These are phyloP conservation scores for Mormyrops boulengeri DNA, from an alignment of 2,797 vertebrate genomes.

Conservation along the genomic window DNA sequence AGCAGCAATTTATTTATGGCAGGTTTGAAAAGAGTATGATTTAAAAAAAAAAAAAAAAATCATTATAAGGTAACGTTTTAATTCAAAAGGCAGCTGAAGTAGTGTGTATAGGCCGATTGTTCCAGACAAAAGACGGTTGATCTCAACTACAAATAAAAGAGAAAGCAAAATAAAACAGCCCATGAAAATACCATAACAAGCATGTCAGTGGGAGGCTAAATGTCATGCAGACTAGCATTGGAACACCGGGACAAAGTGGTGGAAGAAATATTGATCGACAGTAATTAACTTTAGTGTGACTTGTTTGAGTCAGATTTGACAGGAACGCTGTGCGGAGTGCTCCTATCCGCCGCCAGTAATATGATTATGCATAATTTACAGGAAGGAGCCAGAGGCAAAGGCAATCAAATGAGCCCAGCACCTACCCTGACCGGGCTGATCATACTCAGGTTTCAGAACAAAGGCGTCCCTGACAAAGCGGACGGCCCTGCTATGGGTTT, in stretches of 20 bases:
- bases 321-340: constrained; percentile 34
- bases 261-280: neutral
- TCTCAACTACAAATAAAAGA: neutral
- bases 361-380: constrained; percentile 50
- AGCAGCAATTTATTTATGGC: neutral
- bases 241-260: neutral
- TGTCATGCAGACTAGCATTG: neutral
- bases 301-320: constrained; percentile 32
- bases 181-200: neutral
- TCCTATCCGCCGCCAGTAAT: constrained; percentile 44
- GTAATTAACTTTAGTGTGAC: constrained; percentile 14
- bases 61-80: neutral
- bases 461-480: neutral
- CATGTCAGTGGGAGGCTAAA: neutral
- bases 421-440: neutral
- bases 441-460: neutral
- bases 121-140: neutral
- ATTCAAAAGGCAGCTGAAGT: neutral
- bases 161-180: neutral
- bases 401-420: constrained; percentile 8
- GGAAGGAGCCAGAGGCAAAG: constrained; percentile 2
- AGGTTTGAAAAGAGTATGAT: neutral
- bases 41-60: neutral
- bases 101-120: neutral
- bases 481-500: neutral